Evolutionary conservation across 35 echinoderm and acorn worm species (phyloP).

Genomic region (Diadema setosum): DNA sequence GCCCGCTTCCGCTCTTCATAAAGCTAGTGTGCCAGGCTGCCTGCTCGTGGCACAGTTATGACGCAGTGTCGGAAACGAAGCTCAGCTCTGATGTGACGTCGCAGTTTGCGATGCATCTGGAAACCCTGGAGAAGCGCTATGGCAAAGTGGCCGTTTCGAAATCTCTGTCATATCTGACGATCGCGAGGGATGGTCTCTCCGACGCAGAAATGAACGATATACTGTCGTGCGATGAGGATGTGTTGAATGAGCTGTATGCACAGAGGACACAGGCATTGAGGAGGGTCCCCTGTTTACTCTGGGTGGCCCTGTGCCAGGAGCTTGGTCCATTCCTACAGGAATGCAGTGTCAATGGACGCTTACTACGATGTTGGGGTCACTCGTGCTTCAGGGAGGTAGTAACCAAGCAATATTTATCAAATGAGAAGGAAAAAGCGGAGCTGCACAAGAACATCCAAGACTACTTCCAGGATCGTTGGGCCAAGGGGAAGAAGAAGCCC

Average conservation of each 20-base stretch:
- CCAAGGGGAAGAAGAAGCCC: constrained; percentile 81
- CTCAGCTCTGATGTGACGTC: constrained; percentile 28
- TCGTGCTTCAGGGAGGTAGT: constrained; percentile 55
- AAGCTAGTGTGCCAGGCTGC: constrained; percentile 60
- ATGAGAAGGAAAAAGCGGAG: constrained; percentile 18
- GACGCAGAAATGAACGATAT: constrained; percentile 93
- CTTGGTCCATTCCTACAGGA: constrained; percentile 68
- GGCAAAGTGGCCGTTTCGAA: constrained; percentile 50
- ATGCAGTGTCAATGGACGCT: constrained; percentile 34
- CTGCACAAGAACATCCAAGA: constrained; percentile 61
- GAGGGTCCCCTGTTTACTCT: constrained; percentile 69
- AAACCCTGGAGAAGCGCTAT: constrained; percentile 71
- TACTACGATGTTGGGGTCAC: constrained; percentile 54
- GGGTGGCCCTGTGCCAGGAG: constrained; percentile 79
- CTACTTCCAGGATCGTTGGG: constrained; percentile 84
- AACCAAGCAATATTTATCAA: constrained; percentile 41
- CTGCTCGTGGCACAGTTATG: constrained; percentile 66
- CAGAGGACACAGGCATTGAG: constrained; percentile 43
- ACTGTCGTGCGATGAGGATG: constrained; percentile 80
- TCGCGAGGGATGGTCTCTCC: constrained; percentile 73
- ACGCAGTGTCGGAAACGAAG: constrained; percentile 12
- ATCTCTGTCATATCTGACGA: constrained; percentile 50
- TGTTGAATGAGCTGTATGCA: constrained; percentile 72
- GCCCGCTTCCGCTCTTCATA: constrained; percentile 56
- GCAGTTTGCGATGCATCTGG: constrained; percentile 47